phyloP scores from a whole-genome alignment of 2,797 vertebrate species.

The Parauchenoglanis punctatus region DNA sequence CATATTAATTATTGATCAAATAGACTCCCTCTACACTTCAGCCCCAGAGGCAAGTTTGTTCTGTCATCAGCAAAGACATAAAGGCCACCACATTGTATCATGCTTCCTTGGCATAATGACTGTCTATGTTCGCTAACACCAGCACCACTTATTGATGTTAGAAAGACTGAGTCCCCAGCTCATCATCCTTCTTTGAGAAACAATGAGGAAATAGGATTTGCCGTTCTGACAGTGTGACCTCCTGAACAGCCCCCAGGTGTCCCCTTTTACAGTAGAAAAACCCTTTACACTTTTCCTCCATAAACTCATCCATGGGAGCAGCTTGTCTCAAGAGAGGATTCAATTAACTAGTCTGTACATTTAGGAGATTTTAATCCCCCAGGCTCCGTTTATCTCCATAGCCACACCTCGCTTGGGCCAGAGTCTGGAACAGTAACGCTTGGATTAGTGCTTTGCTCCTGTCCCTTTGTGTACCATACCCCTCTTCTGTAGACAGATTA shows the following conservation, averaged over 20 bases:
- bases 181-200: slow-evolving; percentile 70
- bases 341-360: slow-evolving; percentile 74
- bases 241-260: slow-evolving; percentile 63
- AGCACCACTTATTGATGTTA: slow-evolving; percentile 53
- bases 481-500: slow-evolving; percentile 65
- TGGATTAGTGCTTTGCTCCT: slow-evolving; percentile 59
- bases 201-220: slow-evolving; percentile 66
- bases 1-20: slow-evolving; percentile 79
- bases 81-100: slow-evolving; percentile 59
- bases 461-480: slow-evolving; percentile 59
- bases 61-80: slow-evolving; percentile 56
- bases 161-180: slow-evolving; percentile 65
- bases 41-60: slow-evolving; percentile 50
- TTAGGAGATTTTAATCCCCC: slow-evolving; percentile 75
- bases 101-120: slow-evolving; percentile 51
- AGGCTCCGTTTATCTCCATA: slow-evolving; percentile 71
- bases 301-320: slow-evolving; percentile 16
- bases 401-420: slow-evolving; percentile 65
- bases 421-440: slow-evolving; percentile 62
- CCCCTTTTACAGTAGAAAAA: slow-evolving; percentile 43
- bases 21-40: neutral
- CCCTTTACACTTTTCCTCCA: slow-evolving; percentile 16
- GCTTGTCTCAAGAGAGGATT: slow-evolving; percentile 70
- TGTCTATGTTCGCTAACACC: slow-evolving; percentile 57
- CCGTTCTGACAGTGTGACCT: slow-evolving; percentile 69